Conservation (phyloP, 2,888 invertebrate species). For the Piscicola geometra region DNA sequence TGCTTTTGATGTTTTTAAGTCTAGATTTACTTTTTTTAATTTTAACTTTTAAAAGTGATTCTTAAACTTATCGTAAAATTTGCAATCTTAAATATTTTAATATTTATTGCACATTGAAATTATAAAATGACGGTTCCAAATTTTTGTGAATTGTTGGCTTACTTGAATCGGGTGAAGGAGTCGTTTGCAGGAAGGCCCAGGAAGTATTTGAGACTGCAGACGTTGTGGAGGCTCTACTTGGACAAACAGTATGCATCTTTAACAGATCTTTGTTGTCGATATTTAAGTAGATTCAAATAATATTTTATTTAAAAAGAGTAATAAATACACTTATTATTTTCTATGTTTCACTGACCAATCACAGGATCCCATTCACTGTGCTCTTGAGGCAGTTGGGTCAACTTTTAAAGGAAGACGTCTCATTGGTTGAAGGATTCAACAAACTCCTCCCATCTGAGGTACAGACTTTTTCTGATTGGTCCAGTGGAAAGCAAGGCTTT, state of each 20-base stretch:
- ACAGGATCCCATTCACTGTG: slow-evolving; percentile 25
- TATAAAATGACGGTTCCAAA: slow-evolving; percentile 16
- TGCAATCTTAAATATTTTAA: background rate
- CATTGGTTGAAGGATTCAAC: slow-evolving; percentile 32
- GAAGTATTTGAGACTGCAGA: slow-evolving; percentile 25
- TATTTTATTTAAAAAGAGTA: background rate
- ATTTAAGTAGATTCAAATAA: background rate
- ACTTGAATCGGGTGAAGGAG: slow-evolving; percentile 28
- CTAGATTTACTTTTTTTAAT: background rate
- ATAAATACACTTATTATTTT: background rate
- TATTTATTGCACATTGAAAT: background rate
- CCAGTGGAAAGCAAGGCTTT: background rate
- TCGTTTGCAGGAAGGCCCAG: slow-evolving; percentile 24
- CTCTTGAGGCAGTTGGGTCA: slow-evolving; percentile 15
- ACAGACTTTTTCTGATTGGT: background rate
- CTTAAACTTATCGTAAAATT: background rate
- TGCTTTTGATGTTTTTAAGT: background rate
- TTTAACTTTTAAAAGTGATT: background rate
- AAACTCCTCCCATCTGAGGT: slow-evolving; percentile 29
- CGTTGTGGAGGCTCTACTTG: slow-evolving; percentile 29
- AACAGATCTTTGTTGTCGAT: background rate
- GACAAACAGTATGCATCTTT: slow-evolving; percentile 16
- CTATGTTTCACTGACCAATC: background rate
- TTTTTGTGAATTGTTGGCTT: slow-evolving; percentile 11
- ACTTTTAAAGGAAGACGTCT: slow-evolving; percentile 24